These are phyloP conservation scores for Homarus gammarus DNA, from an alignment of 2,888 invertebrate genomes.

Conservation along the genomic window DNA sequence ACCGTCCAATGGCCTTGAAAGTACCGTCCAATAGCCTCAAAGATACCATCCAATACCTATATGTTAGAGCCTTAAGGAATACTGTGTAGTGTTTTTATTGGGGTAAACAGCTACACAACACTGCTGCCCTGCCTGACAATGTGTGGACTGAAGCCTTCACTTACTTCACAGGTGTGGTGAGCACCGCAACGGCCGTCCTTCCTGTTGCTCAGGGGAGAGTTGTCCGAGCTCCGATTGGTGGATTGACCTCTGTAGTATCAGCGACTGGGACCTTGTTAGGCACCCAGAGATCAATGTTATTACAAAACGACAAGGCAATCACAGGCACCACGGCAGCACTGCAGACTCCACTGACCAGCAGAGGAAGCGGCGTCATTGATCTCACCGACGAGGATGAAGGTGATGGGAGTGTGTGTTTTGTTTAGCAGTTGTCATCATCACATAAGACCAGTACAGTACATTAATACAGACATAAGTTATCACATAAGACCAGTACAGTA, in stretches of 20 bases:
- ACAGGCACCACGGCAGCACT: conserved; percentile 21
- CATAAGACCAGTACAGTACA: too few species aligned
- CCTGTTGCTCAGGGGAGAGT: conserved; percentile 45
- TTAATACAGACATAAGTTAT: too few species aligned
- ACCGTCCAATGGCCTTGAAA: too few species aligned
- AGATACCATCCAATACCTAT: too few species aligned
- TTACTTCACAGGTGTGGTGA: conserved; percentile 49
- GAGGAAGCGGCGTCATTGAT: conserved; percentile 49
- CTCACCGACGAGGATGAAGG: conserved; percentile 70
- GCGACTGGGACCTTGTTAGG: conserved; percentile 17
- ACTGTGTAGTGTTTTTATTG: too few species aligned
- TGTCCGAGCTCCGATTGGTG: conserved; percentile 18
- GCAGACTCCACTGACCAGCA: not conserved
- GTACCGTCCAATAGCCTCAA: too few species aligned
- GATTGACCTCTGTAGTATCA: conserved; percentile 3
- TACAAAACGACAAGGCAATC: conserved; percentile 42
- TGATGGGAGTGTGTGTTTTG: conserved; percentile 17
- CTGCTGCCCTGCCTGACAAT: too few species aligned
- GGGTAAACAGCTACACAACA: too few species aligned
- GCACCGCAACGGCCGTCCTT: conserved; percentile 12
- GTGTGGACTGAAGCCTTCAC: too few species aligned
- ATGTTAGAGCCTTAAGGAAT: too few species aligned
- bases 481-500: too few species aligned
- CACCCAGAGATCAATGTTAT: conserved; percentile 31
- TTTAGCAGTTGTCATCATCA: too few species aligned